Evolutionary conservation across 2,888 invertebrate species (phyloP).

Genomic region (Cantharis rufa): DNA sequence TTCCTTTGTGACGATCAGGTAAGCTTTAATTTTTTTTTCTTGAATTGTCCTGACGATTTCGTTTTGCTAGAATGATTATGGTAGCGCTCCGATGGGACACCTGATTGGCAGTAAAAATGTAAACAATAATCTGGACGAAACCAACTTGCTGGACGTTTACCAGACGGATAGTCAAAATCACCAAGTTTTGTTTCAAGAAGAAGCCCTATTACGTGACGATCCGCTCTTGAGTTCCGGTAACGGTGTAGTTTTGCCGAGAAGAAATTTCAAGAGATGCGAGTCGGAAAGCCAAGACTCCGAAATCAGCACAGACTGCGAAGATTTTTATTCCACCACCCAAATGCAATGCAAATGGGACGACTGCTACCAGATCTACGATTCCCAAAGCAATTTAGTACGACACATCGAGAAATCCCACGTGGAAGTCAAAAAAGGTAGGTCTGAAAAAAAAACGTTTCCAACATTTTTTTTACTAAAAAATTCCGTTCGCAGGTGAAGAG

Average conservation of each 20-base stretch:
- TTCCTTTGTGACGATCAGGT: conserved; percentile 24
- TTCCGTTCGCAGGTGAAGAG: conserved; percentile 67
- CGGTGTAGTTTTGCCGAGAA: conserved; percentile 29
- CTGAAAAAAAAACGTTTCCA: not conserved
- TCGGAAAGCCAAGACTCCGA: conserved; percentile 33
- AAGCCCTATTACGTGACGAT: conserved; percentile 52
- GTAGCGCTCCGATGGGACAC: conserved; percentile 42
- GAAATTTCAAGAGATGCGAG: conserved; percentile 16
- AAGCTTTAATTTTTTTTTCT: not conserved
- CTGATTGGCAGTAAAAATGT: conserved; percentile 42
- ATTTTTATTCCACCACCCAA: conserved; percentile 34
- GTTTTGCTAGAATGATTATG: conserved; percentile 1
- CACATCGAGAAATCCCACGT: conserved; percentile 89
- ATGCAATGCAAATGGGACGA: conserved; percentile 82
- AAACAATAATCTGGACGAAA: conserved; percentile 40
- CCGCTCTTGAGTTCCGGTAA: conserved; percentile 44
- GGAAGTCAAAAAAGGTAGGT: conserved; percentile 73
- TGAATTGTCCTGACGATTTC: not conserved
- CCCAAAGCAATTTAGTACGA: conserved; percentile 77
- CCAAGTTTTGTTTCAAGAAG: conserved; percentile 55
- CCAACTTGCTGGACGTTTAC: not conserved
- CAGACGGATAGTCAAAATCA: conserved; percentile 47
- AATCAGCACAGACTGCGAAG: conserved; percentile 37
- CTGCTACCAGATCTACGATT: conserved; percentile 78
- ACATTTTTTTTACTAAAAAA: not conserved